Conservation (phyloP, 1,140 invertebrate species). For the Drosophila cardini region DNA sequence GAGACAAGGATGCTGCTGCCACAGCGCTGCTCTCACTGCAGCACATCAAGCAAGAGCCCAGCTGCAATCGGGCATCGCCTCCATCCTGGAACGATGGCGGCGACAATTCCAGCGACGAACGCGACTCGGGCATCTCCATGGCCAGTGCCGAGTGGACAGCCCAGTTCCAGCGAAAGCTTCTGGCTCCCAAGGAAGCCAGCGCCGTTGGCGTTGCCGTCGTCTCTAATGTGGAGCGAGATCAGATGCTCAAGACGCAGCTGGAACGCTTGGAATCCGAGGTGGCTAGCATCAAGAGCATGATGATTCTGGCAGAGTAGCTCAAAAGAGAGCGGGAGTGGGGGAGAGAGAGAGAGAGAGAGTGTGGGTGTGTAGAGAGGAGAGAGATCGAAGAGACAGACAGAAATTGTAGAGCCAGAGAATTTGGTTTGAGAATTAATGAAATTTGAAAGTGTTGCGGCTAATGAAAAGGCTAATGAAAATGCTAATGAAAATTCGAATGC, state of each 20-base stretch:
- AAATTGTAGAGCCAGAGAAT: constrained; percentile 41
- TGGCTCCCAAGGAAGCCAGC: constrained; percentile 55
- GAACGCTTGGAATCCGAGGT: constrained; percentile 96
- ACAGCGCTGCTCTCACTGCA: constrained; percentile 91
- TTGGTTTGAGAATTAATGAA: constrained; percentile 25
- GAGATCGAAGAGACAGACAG: constrained; percentile 74
- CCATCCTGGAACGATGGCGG: constrained; percentile 92
- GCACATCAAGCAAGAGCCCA: constrained; percentile 93
- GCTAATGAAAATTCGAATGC: not conserved
- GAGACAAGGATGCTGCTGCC: constrained; percentile 94
- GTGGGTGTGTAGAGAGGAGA: constrained; percentile 42
- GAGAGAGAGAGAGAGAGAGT: constrained; percentile 34
- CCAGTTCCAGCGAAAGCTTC: constrained; percentile 74
- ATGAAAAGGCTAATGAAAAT: not conserved
- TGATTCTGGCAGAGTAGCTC: constrained; percentile 85
- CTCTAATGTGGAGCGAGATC: constrained; percentile 85
- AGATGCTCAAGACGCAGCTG: constrained; percentile 91
- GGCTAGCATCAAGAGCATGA: constrained; percentile 92
- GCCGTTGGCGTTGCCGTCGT: constrained; percentile 65
- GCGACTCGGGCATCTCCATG: constrained; percentile 94
- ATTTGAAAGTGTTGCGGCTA: not conserved
- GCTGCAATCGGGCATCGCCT: constrained; percentile 87
- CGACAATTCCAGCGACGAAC: constrained; percentile 93
- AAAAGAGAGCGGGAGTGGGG: constrained; percentile 2
- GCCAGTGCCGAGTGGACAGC: constrained; percentile 88